A percentile compares a stretch with the other conserved stretches of the same genome.
phyloP scores from a whole-genome alignment of 2,888 invertebrate species.

The Pseudeuparius sepicola region DNA sequence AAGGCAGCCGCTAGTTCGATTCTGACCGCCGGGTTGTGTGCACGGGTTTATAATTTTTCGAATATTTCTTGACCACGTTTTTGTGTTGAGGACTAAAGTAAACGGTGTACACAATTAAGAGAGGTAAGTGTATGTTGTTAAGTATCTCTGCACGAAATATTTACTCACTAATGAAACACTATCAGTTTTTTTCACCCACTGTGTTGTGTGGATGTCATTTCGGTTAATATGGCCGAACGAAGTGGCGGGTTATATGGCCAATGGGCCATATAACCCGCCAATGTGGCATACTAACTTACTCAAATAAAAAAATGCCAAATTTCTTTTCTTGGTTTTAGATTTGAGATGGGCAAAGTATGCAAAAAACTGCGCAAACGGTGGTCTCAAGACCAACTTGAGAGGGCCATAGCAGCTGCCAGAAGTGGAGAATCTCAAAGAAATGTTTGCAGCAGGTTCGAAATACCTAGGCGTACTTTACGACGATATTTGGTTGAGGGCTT shows the following conservation, averaged over 20 bases:
- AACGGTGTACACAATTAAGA: too few species aligned
- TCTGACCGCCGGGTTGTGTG: too few species aligned
- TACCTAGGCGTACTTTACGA: constrained; percentile 15
- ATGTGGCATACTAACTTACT: constrained; percentile 9
- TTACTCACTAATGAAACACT: constrained; percentile 4
- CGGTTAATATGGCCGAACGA: constrained; percentile 9
- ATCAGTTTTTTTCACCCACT: constrained; percentile 7
- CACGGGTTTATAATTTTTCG: too few species aligned
- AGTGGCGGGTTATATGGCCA: too few species aligned
- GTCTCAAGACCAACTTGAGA: constrained; percentile 13
- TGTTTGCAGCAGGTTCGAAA: constrained; percentile 11
- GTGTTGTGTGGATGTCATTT: constrained; percentile 7
- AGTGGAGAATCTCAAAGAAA: constrained; percentile 13
- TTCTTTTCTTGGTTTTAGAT: constrained; percentile 7
- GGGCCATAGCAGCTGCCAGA: constrained; percentile 9
- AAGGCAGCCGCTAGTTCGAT: too few species aligned
- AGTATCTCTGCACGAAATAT: constrained; percentile 8
- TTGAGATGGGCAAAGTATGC: constrained; percentile 8
- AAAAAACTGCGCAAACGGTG: too few species aligned
- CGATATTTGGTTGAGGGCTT: constrained; percentile 2
- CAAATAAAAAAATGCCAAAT: constrained; percentile 3
- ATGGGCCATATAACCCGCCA: constrained; percentile 8
- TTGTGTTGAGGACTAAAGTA: constrained; percentile 1
- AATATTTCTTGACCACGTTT: too few species aligned
- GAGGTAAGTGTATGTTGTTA: constrained; percentile 8